Conservation (phyloP, 1,140 invertebrate genomes). For the Cherax quadricarinatus region DNA sequence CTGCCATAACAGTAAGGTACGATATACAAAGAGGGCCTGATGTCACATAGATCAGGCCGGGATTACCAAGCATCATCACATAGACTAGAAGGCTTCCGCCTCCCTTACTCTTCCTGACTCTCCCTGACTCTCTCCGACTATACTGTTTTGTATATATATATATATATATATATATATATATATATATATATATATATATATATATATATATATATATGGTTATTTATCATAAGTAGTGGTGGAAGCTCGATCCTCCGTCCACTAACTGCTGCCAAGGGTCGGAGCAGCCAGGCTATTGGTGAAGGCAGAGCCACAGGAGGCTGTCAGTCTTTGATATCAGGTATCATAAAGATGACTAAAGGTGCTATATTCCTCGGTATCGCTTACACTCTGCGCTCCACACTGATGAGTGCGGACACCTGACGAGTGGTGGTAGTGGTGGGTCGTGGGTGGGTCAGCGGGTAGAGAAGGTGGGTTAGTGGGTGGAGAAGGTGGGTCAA, state of each 20-base stretch:
- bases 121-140: background rate
- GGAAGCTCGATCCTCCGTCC: too few species aligned
- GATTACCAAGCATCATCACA: slow-evolving; percentile 66
- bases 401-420: slow-evolving; percentile 56
- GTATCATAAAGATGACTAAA: slow-evolving; percentile 61
- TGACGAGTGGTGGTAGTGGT: slow-evolving; percentile 21
- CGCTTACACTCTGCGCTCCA: slow-evolving; percentile 49
- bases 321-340: slow-evolving; percentile 62
- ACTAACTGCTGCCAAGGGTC: too few species aligned
- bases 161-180: slow-evolving; percentile 6
- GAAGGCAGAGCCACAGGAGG: background rate
- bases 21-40: slow-evolving; percentile 60
- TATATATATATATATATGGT: background rate
- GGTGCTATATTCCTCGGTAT: slow-evolving; percentile 57
- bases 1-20: slow-evolving; percentile 63
- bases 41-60: slow-evolving; percentile 53
- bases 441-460: background rate
- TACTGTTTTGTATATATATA: background rate
- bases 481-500: slow-evolving; percentile 20
- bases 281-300: too few species aligned
- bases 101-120: too few species aligned
- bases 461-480: background rate
- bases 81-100: slow-evolving; percentile 23
- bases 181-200: slow-evolving; percentile 2
- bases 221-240: background rate